A percentile compares a stretch with the other conserved stretches of the same genome.
Conservation (phyloP, 1,140 invertebrate genomes). For the Scylla paramamosain region DNA sequence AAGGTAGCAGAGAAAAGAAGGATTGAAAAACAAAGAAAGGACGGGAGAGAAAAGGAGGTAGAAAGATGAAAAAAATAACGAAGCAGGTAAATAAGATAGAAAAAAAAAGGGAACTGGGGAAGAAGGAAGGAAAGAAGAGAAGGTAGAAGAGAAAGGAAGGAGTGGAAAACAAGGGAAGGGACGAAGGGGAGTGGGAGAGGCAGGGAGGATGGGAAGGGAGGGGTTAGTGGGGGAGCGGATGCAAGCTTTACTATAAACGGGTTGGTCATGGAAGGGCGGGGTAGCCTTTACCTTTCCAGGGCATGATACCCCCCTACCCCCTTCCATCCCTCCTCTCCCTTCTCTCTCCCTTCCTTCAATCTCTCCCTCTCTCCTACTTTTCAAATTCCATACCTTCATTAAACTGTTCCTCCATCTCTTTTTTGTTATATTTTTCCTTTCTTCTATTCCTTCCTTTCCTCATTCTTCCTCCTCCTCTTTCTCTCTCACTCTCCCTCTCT, state of each 20-base stretch:
- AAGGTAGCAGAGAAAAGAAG: neutral
- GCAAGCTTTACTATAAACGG: neutral
- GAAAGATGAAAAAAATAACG: neutral
- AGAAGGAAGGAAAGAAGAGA: no score
- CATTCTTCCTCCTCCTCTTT: neutral
- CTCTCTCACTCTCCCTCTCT: neutral
- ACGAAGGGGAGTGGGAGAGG: no score
- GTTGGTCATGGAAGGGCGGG: neutral
- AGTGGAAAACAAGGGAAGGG: no score
- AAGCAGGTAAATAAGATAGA: neutral
- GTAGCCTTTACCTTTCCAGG: neutral
- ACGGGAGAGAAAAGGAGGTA: neutral
- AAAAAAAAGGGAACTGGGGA: neutral
- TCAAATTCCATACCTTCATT: neutral
- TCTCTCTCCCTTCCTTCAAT: neutral
- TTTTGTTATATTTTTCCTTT: neutral
- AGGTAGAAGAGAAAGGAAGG: neutral
- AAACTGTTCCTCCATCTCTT: neutral
- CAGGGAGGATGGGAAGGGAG: no score
- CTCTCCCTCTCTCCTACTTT: neutral
- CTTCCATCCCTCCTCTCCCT: neutral
- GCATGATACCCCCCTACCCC: neutral
- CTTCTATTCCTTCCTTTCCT: neutral
- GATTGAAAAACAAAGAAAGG: no score
- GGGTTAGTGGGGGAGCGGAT: neutral